phyloP scores from a whole-genome alignment of 1,140 invertebrate genomes.

The Muscidifurax raptorellus region DNA sequence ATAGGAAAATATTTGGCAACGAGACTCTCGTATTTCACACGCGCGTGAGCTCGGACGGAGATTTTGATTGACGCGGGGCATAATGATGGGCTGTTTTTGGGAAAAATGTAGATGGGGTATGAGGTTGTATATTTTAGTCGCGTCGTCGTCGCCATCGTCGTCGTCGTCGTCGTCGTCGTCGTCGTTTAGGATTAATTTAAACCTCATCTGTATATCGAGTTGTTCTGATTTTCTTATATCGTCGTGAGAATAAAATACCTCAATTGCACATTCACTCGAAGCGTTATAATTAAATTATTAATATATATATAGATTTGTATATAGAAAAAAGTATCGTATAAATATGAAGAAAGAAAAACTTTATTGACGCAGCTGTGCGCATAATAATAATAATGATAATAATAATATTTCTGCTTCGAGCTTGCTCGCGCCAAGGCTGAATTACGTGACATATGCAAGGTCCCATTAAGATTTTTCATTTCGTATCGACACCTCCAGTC shows the following conservation, averaged over 20 bases:
- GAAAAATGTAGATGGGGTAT: not conserved
- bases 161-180: too few species aligned
- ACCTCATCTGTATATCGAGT: too few species aligned
- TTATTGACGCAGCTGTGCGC: not conserved
- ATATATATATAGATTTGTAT: too few species aligned
- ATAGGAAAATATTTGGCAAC: slow-evolving; percentile 33
- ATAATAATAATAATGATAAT: too few species aligned
- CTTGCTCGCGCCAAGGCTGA: not conserved
- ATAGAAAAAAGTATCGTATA: too few species aligned
- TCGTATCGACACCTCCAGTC: slow-evolving; percentile 13
- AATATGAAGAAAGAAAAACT: not conserved
- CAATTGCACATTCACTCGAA: too few species aligned
- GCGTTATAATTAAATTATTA: too few species aligned
- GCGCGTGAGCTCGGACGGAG: slow-evolving; percentile 51
- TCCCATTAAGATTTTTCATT: slow-evolving; percentile 12
- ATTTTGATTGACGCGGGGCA: slow-evolving; percentile 70
- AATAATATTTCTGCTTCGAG: not conserved
- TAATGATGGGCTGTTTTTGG: slow-evolving; percentile 54
- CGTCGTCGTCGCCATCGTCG: too few species aligned
- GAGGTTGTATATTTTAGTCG: too few species aligned
- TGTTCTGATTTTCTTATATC: too few species aligned
- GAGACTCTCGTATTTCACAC: slow-evolving; percentile 65
- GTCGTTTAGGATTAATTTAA: too few species aligned
- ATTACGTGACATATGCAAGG: slow-evolving; percentile 43
- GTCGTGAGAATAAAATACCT: too few species aligned